Conservation (phyloP, 2,797 vertebrate genomes). For the Morus bassanus region DNA sequence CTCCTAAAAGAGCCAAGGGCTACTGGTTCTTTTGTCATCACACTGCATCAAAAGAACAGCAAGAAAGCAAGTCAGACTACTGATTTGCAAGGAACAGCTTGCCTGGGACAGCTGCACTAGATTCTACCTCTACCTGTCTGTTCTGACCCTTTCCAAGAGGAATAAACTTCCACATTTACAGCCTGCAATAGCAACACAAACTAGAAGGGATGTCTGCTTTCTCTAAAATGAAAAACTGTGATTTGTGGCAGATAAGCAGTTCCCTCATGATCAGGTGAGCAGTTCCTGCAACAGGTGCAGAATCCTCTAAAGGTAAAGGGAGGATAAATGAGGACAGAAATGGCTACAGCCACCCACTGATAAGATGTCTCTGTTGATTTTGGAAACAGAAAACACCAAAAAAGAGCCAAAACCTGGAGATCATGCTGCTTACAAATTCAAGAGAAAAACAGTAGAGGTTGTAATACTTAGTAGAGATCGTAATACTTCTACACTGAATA, state of each 20-base stretch:
- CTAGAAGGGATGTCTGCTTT: background rate
- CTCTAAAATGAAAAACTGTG: background rate
- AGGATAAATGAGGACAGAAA: background rate
- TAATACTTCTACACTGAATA: background rate
- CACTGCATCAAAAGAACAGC: background rate
- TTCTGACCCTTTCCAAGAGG: background rate
- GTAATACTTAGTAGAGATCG: background rate
- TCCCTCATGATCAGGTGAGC: background rate
- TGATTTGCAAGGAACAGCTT: background rate
- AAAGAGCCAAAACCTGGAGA: background rate
- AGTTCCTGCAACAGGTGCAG: background rate
- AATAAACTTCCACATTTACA: background rate
- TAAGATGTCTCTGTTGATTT: background rate
- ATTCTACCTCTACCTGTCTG: background rate
- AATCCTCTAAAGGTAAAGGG: background rate
- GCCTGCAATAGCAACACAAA: background rate
- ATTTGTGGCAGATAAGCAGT: background rate
- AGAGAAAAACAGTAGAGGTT: background rate
- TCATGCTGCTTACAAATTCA: background rate
- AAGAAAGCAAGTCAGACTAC: background rate
- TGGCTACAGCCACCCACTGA: rapidly evolving
- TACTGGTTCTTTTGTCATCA: background rate
- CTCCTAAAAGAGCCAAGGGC: background rate
- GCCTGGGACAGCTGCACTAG: background rate
- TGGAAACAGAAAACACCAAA: background rate